Evolutionary conservation across 2,113 vertebrate species (phyloP).

Genomic region (Nycticryphes semicollaris): DNA sequence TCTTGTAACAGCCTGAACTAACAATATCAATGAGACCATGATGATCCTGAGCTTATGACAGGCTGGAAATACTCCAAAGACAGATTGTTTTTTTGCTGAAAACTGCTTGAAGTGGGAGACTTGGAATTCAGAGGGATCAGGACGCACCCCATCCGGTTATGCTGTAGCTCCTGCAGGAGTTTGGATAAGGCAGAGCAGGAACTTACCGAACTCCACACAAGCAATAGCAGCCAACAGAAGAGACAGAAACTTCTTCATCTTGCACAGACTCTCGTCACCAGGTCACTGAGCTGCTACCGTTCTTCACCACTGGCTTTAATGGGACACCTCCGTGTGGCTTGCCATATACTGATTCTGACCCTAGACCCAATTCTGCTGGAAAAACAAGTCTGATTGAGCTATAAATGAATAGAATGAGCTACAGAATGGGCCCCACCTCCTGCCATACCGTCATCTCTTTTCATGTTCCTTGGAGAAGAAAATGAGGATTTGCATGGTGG

Average conservation of each 20-base stretch:
- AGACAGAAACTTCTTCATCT: slow-evolving; percentile 31
- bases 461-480: slow-evolving; percentile 33
- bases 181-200: not conserved
- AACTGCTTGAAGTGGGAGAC: not conserved
- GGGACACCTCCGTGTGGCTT: not conserved
- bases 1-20: not conserved
- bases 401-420: not conserved
- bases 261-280: fast-evolving
- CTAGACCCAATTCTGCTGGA: not conserved
- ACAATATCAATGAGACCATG: not conserved
- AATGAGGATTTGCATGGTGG: not conserved
- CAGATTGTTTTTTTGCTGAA: not conserved
- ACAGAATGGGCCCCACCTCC: slow-evolving; percentile 20
- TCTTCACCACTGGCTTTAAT: not conserved
- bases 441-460: not conserved
- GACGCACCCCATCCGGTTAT: fast-evolving
- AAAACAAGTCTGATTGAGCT: not conserved
- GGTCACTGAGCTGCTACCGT: not conserved
- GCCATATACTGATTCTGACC: not conserved
- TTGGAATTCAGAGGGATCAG: not conserved
- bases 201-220: slow-evolving; percentile 1
- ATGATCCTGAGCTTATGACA: not conserved
- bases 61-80: not conserved
- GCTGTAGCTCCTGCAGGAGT: not conserved
- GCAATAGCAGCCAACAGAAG: not conserved